Evolutionary conservation across 2,888 invertebrate species (phyloP).

Genomic region (Orthonevra nobilis): DNA sequence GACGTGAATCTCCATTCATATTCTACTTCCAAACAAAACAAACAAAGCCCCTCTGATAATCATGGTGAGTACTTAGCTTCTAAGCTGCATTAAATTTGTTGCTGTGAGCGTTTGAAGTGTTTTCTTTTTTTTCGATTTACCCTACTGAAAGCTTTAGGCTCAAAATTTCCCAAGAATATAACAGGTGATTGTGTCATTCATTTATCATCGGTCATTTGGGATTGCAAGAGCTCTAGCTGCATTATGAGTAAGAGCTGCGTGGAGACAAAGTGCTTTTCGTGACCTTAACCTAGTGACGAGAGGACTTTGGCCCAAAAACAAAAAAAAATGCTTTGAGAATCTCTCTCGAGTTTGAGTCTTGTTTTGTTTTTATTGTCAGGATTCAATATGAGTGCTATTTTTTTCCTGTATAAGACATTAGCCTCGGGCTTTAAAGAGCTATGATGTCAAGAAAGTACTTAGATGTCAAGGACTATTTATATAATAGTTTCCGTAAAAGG

Average conservation of each 20-base stretch:
- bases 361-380: no score
- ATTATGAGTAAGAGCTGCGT: conserved; percentile 14
- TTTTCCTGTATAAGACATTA: background rate
- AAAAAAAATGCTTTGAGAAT: conserved; percentile 3
- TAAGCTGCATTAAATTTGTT: no score
- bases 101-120: conserved; percentile 55
- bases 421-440: background rate
- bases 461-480: conserved; percentile 12
- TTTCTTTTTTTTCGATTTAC: conserved; percentile 19
- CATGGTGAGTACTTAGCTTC: conserved; percentile 58
- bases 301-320: conserved; percentile 34
- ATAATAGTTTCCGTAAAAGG: no score
- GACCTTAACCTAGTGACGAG: conserved; percentile 59
- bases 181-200: conserved; percentile 19
- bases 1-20: conserved; percentile 9
- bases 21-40: conserved; percentile 14
- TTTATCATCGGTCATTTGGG: no score
- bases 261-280: conserved; percentile 27
- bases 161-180: background rate
- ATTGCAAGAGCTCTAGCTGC: conserved; percentile 21
- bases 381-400: background rate
- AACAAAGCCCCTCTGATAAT: conserved; percentile 49
- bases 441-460: background rate
- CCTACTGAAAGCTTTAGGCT: no score
- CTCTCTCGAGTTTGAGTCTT: conserved; percentile 18